Base-by-base conservation (phyloP, 2,888 invertebrate species). In the Hirtodrosophila histrioides region DNA sequence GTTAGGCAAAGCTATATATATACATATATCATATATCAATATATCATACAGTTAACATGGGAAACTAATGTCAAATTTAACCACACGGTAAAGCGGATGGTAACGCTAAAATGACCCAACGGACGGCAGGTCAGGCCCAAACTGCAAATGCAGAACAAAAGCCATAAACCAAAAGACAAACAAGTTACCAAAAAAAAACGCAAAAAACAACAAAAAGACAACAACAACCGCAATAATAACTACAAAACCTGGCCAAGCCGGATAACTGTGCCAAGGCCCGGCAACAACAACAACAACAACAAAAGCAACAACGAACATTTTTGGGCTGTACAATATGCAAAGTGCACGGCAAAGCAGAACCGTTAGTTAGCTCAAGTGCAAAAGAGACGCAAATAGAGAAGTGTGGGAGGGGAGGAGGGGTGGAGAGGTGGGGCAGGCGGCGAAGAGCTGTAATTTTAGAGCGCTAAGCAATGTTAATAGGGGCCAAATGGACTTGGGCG, bases 191-290 rank as follows among this genome's bases (percentile, higher is more conserved):
- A 27, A 27, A 27, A 6, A 27, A 3, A 27, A 27, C 3, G n/a
- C n/a, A n/a, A n/a, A 17, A 17, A 27, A 27, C 6, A 27, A 27
- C 27, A 17, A 27, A 27, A 27, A 27, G 27, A 27, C 27, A 27
- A 27, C 4, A 27, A 27, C 6, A 27, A 27, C 27, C 27, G 27
- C 27, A 5, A 27, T 6, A 65, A 24, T 40, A 36, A 51, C 58
- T 60, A 51, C 53, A 55, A 63, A 69, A 65, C 54, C 33, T 77
- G 68, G 64, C 61, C 75, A 81, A 78, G 82, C 87, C 69, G 48
- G 87, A 84, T 85, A 82, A 82, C 82, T 82, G 87, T 82, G 87
- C 82, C 82, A 82, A 82, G 82, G 82, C 85, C 50, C 75, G 44
- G 8, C 49, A 51, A 50, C 51, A 62, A 23, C 45, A 60, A 37